phyloP scores from a whole-genome alignment of 2,113 vertebrate genomes.

The Psettodes erumei region DNA sequence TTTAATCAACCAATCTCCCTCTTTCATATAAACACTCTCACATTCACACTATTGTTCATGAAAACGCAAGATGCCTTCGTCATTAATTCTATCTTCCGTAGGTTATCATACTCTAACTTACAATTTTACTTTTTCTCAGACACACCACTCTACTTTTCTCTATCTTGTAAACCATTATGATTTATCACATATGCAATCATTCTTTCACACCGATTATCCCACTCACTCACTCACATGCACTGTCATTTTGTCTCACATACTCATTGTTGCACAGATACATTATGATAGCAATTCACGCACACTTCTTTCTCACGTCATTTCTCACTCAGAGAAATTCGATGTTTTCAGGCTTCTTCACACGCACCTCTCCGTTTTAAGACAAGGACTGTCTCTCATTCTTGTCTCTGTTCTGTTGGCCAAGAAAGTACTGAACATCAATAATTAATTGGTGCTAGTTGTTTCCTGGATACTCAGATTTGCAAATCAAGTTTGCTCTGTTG shows the following conservation, averaged over 20 bases:
- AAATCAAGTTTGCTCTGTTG: background rate
- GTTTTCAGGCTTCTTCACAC: background rate
- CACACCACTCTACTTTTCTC: background rate
- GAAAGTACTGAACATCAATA: background rate
- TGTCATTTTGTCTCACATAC: background rate
- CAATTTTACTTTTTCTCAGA: constrained; percentile 5
- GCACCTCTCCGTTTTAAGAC: background rate
- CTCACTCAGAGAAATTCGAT: background rate
- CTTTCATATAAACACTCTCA: background rate
- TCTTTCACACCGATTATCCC: background rate
- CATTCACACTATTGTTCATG: background rate
- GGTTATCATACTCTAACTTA: background rate
- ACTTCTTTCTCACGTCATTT: background rate
- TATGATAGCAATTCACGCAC: background rate
- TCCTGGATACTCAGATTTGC: background rate
- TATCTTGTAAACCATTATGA: background rate
- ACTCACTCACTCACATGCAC: background rate
- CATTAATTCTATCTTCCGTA: background rate
- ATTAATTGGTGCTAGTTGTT: background rate
- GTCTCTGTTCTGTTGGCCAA: no score
- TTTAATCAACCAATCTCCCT: background rate
- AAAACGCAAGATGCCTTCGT: background rate
- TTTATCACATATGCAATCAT: constrained; percentile 1
- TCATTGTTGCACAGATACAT: background rate
- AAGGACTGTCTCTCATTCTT: background rate